phyloP scores from a whole-genome alignment of 2,797 vertebrate species.

The Ambastaia sidthimunki region DNA sequence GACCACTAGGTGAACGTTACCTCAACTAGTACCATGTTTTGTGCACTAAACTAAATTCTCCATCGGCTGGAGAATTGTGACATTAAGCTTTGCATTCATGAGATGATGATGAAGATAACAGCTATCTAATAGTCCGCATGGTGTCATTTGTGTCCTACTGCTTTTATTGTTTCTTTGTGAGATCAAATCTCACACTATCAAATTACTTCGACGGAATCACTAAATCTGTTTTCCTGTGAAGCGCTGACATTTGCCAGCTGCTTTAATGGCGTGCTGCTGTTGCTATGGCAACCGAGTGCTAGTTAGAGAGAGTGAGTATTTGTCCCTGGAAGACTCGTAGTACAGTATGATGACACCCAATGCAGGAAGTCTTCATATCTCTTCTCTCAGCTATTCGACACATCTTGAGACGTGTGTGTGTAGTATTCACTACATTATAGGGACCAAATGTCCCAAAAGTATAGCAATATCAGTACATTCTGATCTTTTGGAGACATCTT shows the following conservation, averaged over 20 bases:
- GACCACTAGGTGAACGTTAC: too few species aligned
- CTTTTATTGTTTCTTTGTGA: not conserved
- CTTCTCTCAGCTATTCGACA: not conserved
- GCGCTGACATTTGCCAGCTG: not conserved
- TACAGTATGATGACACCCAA: not conserved
- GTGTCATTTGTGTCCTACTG: not conserved
- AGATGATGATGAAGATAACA: too few species aligned
- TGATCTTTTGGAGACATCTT: too few species aligned
- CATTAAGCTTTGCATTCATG: too few species aligned
- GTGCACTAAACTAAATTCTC: too few species aligned
- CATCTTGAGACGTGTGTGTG: not conserved
- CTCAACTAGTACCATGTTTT: too few species aligned
- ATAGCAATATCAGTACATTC: not conserved
- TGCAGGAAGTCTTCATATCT: not conserved
- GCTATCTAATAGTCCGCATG: too few species aligned
- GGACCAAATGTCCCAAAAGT: too few species aligned
- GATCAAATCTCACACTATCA: conserved; percentile 50
- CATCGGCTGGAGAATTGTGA: too few species aligned
- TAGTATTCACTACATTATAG: too few species aligned
- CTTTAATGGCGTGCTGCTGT: not conserved
- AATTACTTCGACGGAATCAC: not conserved
- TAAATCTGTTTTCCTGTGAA: not conserved
- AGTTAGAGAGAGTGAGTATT: not conserved
- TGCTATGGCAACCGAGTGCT: conserved; percentile 18
- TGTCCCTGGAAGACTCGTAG: not conserved